These are phyloP conservation scores for Drosophila formosana DNA, from an alignment of 2,888 invertebrate genomes.

Conservation along the genomic window DNA sequence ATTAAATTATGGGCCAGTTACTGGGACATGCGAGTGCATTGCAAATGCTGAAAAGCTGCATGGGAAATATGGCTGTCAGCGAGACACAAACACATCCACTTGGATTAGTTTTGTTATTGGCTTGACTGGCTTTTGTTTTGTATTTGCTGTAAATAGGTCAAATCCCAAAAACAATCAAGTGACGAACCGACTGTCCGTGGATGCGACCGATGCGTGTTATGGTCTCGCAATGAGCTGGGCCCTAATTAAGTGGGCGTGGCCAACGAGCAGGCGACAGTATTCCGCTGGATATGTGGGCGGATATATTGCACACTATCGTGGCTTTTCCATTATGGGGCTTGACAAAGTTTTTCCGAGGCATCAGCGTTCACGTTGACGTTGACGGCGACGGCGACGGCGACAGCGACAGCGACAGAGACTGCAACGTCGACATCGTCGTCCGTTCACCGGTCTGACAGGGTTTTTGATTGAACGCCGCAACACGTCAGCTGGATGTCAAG, in stretches of 20 bases:
- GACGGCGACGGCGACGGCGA: constrained; percentile 10
- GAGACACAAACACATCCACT: constrained; percentile 15
- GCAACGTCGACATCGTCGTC: constrained; percentile 1
- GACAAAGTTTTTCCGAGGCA: constrained; percentile 52
- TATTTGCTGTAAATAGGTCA: constrained; percentile 76
- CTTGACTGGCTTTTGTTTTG: constrained; percentile 65
- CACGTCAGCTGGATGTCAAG: constrained; percentile 70
- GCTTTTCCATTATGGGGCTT: constrained; percentile 61
- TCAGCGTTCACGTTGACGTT: constrained; percentile 16
- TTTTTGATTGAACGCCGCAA: constrained; percentile 75
- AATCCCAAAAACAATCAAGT: constrained; percentile 79
- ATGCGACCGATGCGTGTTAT: constrained; percentile 29
- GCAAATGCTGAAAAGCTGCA: constrained; percentile 65
- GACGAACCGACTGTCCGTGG: constrained; percentile 20
- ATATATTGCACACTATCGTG: constrained; percentile 40
- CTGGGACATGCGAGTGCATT: constrained; percentile 43
- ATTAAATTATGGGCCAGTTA: constrained; percentile 72
- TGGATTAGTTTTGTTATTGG: constrained; percentile 36
- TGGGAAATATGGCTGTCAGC: constrained; percentile 69
- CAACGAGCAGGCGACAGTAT: constrained; percentile 11
- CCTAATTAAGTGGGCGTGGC: constrained; percentile 76
- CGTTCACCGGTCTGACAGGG: constrained; percentile 55
- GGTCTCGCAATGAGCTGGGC: constrained; percentile 68
- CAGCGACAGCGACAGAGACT: constrained; percentile 21
- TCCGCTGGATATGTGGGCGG: constrained; percentile 31